Evolutionary conservation across 2,888 invertebrate genomes (phyloP).

Genomic region (Heliothis peltigera): DNA sequence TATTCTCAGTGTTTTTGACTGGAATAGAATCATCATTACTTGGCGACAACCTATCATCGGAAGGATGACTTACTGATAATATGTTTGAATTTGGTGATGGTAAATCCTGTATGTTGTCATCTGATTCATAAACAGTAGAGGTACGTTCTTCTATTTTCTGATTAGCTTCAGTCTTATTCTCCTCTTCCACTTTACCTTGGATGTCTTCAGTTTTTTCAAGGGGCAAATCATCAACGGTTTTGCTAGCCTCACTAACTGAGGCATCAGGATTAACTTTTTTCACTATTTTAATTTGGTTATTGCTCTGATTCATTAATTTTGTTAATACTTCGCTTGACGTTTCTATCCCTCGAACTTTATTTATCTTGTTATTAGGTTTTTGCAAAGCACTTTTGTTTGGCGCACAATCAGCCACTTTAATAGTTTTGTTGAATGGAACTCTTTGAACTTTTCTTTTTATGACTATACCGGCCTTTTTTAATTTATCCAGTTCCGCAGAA

Average conservation of each 20-base stretch:
- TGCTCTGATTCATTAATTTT: conserved; percentile 81
- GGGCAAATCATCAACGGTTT: conserved; percentile 3
- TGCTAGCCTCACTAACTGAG: conserved; percentile 46
- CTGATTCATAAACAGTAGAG: conserved; percentile 2
- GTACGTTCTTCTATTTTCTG: conserved; percentile 23
- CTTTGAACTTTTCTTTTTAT: conserved; percentile 75
- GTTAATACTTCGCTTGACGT: conserved; percentile 79
- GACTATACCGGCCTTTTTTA: conserved; percentile 83
- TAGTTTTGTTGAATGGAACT: conserved; percentile 42
- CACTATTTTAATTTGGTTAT: conserved; percentile 83
- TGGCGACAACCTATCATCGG: conserved; percentile 9
- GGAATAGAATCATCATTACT: conserved; percentile 25
- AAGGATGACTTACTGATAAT: neutral
- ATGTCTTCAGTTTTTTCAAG: conserved; percentile 11
- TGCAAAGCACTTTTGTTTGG: conserved; percentile 31
- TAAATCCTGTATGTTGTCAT: conserved; percentile 20
- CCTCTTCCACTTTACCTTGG: conserved; percentile 29
- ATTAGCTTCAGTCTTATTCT: conserved; percentile 14
- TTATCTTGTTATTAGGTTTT: conserved; percentile 37
- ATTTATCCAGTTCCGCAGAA: conserved; percentile 77
- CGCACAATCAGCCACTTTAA: conserved; percentile 36
- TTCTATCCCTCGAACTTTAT: conserved; percentile 60
- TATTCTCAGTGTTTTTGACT: conserved; percentile 9
- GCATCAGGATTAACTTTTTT: conserved; percentile 70
- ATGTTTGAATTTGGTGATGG: conserved; percentile 19